These are phyloP conservation scores for Sicus ferrugineus DNA, from an alignment of 2,888 invertebrate genomes.

Conservation along the genomic window DNA sequence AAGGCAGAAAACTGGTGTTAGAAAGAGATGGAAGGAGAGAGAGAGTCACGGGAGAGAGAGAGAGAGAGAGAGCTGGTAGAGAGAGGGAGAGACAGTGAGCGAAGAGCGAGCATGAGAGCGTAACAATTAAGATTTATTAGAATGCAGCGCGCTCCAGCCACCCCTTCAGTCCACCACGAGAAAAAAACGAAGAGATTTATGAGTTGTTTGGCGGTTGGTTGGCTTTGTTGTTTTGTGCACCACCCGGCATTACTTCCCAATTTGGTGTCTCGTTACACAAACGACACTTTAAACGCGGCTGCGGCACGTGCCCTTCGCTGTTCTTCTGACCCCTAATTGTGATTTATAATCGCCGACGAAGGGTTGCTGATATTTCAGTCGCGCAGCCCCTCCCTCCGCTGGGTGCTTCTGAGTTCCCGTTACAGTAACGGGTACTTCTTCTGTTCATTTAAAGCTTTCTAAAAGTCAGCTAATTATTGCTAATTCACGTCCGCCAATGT, in stretches of 20 bases:
- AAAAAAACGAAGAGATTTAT: not conserved
- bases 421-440: too few species aligned
- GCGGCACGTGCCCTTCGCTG: conserved; percentile 13
- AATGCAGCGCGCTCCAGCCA: not conserved
- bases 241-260: conserved; percentile 6
- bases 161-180: not conserved
- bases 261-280: conserved; percentile 24
- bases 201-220: not conserved
- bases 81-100: not conserved
- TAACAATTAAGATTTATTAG: not conserved
- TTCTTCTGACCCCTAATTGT: conserved; percentile 31
- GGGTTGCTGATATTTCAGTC: conserved; percentile 9
- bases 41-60: not conserved
- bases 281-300: conserved; percentile 24
- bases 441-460: conserved; percentile 14
- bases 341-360: conserved; percentile 33
- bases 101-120: not conserved
- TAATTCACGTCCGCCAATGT: not conserved
- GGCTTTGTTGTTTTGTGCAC: not conserved
- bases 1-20: too few species aligned
- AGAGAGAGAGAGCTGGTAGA: not conserved
- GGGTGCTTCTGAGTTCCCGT: too few species aligned
- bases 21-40: not conserved
- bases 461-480: conserved; percentile 20
- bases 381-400: not conserved